These are phyloP conservation scores for Calidris pygmaea DNA, from an alignment of 2,113 vertebrate genomes.

Conservation along the genomic window DNA sequence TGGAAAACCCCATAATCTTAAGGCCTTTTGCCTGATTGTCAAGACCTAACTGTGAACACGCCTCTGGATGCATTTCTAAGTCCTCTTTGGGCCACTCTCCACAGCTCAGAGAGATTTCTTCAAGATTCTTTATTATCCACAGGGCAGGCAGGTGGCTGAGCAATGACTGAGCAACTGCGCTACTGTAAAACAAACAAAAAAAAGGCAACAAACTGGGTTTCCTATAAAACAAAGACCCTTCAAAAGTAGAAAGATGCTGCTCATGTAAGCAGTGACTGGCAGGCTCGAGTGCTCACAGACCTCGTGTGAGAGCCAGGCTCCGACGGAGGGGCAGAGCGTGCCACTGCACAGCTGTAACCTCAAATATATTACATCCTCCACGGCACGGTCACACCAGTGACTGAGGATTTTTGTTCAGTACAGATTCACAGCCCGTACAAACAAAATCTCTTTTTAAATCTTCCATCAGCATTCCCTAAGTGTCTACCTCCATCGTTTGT, in stretches of 20 bases:
- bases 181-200: not conserved
- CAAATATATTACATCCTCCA: not conserved
- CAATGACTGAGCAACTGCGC: not conserved
- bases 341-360: not conserved
- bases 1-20: not conserved
- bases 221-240: not conserved
- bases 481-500: not conserved
- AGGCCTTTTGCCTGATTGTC: not conserved
- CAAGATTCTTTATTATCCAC: not conserved
- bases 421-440: not conserved
- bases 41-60: not conserved
- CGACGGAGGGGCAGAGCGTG: not conserved
- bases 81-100: not conserved
- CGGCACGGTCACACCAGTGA: not conserved
- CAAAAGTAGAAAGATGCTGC: not conserved
- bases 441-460: not conserved
- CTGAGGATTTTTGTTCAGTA: not conserved
- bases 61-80: not conserved
- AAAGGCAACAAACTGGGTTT: not conserved
- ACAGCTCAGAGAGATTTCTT: not conserved
- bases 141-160: not conserved
- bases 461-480: not conserved
- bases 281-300: not conserved
- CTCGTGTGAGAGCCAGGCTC: rapidly evolving
- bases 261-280: not conserved